Base-by-base conservation (phyloP, 2,113 vertebrate genomes). In the Cardinalis cardinalis region DNA sequence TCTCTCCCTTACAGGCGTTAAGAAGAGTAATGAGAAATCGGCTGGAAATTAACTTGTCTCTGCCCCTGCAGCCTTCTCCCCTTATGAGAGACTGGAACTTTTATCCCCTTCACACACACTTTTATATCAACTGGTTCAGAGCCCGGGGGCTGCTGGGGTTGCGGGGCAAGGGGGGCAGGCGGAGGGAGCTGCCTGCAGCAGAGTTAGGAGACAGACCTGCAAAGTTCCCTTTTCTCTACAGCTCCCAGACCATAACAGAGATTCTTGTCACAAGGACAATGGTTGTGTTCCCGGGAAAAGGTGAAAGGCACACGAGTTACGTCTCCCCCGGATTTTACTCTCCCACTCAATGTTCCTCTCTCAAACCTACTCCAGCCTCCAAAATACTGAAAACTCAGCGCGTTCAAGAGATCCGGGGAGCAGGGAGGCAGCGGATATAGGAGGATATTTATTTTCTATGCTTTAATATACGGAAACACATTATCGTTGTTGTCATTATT, bases 21-120 rank as follows among this genome's bases (percentile, higher is more conserved):
- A 94, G 86, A 88, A 94, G 74, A 95, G 89, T 96, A 96, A 96
- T 97, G 95, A 96, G 95, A 96, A 95, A 96, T 94, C 72, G 81
- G 89, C 74, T 95, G 89, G 90, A 96, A 97, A 96, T 96, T 95
- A 96, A 95, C 93, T 93, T 94, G 85, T 65, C 94, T 87, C 89
- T 90, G 87, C 85, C 92, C 94, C 92, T 89, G 89, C 65, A 94
- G 84, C 94, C 84, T 87, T 92, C 68, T 85, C 68, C 64, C 87
- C 60, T 60, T 92, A 48, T 60, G 74, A 92, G 82, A 91, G 80
- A 72, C 34, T 81, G 71, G 43, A 93, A 91, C 93, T 94, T 94
- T 72, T 73, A 73, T 74, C 40, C 69, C 34, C 4, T 70, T 77
- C 51, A 36, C 70, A 78, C 58, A 74, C 78, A 92, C 78, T 94